Base-by-base conservation (phyloP, 2,888 invertebrate species). In the Eupithecia tripunctaria region DNA sequence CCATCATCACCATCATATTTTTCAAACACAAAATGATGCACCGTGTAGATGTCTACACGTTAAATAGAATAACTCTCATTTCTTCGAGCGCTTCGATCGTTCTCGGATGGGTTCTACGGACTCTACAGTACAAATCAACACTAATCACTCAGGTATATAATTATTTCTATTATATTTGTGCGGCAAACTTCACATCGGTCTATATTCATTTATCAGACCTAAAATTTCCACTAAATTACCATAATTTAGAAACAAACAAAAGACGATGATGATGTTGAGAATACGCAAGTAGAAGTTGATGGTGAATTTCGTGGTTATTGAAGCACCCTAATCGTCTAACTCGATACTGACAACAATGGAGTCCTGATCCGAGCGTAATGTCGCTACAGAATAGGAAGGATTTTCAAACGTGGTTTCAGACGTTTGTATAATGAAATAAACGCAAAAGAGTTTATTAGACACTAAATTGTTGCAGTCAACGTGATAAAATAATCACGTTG, bases 361-460 rank as follows among this genome's bases (percentile, higher is more conserved):
- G 84, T 79, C 79, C 81, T 88, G 90, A 91, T 90, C 89, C 87
- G 82, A 72, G 81, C 80, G 87, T 85, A 92, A 91, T 92, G 91
- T 92, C 85, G 87, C 83, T 80, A 82, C 82, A 90, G 91, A 92
- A 92, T 91, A 83, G 88, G 84, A 90, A 86, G 91, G 92, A 91
- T 92, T 92, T 92, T 85, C 87, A 80, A 80, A 86, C 84, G 84
- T 84, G 81, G 85, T 86, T 86, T 84, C 86, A 84, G 84, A 88
- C 84, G 81, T n/a, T n/a, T 79, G 82, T 84, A 32, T 36, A 36
- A 36, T 36, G 10, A 36, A 36, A 81, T 86, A 88, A 91, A 91
- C 86, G 86, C 89, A 86, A 86, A 86, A 85, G 88, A n/a, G n/a
- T n/a, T n/a, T n/a, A n/a, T n/a, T n/a, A n/a, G n/a, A n/a, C n/a